phyloP scores from a whole-genome alignment of 2,797 vertebrate genomes.

The Heterohyrax brucei region DNA sequence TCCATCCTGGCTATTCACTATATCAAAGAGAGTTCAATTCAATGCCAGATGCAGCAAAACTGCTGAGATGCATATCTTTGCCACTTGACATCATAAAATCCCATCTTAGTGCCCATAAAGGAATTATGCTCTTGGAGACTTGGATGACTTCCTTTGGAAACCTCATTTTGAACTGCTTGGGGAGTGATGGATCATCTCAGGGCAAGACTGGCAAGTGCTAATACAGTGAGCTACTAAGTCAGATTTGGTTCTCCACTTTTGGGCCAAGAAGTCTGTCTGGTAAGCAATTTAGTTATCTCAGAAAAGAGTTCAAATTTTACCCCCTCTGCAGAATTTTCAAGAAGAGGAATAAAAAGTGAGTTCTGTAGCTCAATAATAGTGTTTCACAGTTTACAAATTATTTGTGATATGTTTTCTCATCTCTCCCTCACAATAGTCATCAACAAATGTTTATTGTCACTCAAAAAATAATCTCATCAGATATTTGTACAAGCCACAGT shows the following conservation, averaged over 20 bases:
- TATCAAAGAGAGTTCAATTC: slow-evolving; percentile 50
- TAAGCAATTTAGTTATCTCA: background rate
- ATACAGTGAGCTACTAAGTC: background rate
- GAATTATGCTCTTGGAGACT: background rate
- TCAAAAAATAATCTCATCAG: background rate
- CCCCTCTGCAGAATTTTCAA: background rate
- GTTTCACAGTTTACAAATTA: background rate
- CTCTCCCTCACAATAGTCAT: background rate
- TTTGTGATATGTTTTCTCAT: background rate
- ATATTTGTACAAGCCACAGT: background rate
- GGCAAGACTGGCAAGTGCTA: background rate
- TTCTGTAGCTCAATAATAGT: slow-evolving; percentile 7
- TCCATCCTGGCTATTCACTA: background rate
- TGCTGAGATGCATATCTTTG: background rate
- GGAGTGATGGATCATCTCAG: background rate
- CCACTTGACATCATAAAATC: background rate
- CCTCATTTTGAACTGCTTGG: background rate
- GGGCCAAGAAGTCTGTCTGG: background rate
- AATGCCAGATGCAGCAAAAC: background rate
- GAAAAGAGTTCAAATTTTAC: background rate
- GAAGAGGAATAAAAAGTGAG: background rate
- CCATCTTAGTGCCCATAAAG: background rate
- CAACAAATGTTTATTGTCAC: slow-evolving; percentile 5
- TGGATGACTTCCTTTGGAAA: background rate
- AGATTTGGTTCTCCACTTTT: slow-evolving; percentile 3